phyloP scores from a whole-genome alignment of 2,797 vertebrate species.

The Myotis pilosus region DNA sequence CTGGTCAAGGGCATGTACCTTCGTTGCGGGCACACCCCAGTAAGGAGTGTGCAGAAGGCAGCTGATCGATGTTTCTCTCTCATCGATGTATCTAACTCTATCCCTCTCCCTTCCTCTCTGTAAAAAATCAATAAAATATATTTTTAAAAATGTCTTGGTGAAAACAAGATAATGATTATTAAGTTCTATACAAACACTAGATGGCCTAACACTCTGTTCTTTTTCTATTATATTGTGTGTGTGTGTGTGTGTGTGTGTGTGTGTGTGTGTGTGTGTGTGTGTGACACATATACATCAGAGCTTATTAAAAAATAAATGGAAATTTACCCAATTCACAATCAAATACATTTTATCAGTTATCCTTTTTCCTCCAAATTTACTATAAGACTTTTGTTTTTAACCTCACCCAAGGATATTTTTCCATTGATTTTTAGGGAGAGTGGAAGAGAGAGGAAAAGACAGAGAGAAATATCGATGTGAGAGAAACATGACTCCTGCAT shows the following conservation, averaged over 20 bases:
- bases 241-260: neutral
- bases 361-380: conserved; percentile 24
- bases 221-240: neutral
- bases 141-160: neutral
- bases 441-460: no score
- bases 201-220: neutral
- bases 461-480: no score
- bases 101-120: no score
- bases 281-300: neutral
- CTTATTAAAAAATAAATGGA: conserved; percentile 19
- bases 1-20: no score
- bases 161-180: neutral
- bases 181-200: neutral
- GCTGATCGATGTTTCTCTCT: no score
- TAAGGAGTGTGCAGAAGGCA: no score
- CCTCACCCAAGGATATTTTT: no score
- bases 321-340: conserved; percentile 1
- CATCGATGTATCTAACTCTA: no score
- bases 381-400: neutral
- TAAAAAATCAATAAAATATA: no score
- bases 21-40: no score
- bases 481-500: no score
- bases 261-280: neutral
- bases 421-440: no score
- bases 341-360: conserved; percentile 31